Evolutionary conservation across 2,888 invertebrate genomes (phyloP), one percentile per base, ranked within the genome.

Genomic region (Xanthorhoe designata): DNA sequence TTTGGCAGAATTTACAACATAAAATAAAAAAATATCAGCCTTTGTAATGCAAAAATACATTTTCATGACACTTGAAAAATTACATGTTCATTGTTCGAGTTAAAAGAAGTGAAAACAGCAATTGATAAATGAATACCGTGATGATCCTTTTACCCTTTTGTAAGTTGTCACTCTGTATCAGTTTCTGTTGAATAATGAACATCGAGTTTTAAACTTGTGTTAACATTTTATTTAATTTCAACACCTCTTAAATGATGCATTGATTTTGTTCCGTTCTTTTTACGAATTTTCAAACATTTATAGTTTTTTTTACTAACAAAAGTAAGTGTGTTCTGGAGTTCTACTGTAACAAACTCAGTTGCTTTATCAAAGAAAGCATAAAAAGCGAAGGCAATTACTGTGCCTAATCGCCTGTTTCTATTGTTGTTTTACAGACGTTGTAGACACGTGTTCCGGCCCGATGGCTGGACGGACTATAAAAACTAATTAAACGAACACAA

Each of bases 401-500:
- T 13, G 45, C 32, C 42, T 53, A 63, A 52, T 69, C 17, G 54
- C 65, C 52, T 64, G 64, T 68, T 67, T 61, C 55, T 63, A 70
- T 70, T 70, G 67, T 67, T 61, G 62, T 68, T 64, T 68, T 61
- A 64, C 65, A 64, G 67, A 53, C 62, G 29, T 49, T 32, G 59
- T 52, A 55, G 63, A 74, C 66, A 66, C 64, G 61, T 69, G 74
- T 71, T 71, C 62, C 69, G 68, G 63, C 32, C 52, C 70, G 70
- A 32, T 72, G 68, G 70, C 66, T 63, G 61, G 61, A 63, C 62
- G 56, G 57, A 56, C 64, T 73, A 78, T 82, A 82, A 83, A 82
- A 82, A 81, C 78, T 80, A 82, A 83, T 83, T 82, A 81, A 83
- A 81, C 58, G 63, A 57, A 74, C 68, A 80, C 78, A 83, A 81